These are phyloP conservation scores for Lamellibrachia luymesi DNA, from an alignment of 1,140 invertebrate species.

Conservation along the genomic window DNA sequence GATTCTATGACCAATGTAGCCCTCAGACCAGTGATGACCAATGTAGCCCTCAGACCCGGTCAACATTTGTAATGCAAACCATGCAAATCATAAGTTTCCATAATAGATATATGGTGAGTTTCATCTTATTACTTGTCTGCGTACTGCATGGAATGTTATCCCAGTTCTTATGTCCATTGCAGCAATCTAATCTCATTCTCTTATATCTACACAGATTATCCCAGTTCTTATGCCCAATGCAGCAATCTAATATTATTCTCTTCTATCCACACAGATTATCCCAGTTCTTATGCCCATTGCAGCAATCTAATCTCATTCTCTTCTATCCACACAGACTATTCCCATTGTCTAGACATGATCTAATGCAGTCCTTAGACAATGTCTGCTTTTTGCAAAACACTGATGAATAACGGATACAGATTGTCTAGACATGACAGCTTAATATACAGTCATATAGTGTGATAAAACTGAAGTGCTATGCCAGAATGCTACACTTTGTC, in stretches of 20 bases:
- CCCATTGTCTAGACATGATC: background rate
- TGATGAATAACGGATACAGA: background rate
- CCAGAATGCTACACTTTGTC: background rate
- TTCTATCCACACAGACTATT: background rate
- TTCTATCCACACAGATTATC: background rate
- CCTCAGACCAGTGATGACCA: background rate
- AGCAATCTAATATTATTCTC: background rate
- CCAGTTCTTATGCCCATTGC: too few species aligned
- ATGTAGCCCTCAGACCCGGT: background rate
- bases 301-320: background rate
- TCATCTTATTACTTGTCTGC: too few species aligned
- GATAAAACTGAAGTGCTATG: background rate
- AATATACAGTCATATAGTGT: background rate
- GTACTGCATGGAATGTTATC: too few species aligned
- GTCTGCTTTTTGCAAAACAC: background rate
- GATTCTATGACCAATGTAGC: background rate
- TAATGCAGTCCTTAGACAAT: background rate
- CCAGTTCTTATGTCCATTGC: background rate
- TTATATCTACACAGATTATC: background rate
- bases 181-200: background rate
- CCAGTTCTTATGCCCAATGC: background rate
- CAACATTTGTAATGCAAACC: background rate
- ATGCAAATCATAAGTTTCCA: background rate
- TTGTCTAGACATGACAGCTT: background rate
- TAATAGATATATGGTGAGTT: too few species aligned